Evolutionary conservation across 2,888 invertebrate species (phyloP).

Genomic region (Drosophila phalerata): DNA sequence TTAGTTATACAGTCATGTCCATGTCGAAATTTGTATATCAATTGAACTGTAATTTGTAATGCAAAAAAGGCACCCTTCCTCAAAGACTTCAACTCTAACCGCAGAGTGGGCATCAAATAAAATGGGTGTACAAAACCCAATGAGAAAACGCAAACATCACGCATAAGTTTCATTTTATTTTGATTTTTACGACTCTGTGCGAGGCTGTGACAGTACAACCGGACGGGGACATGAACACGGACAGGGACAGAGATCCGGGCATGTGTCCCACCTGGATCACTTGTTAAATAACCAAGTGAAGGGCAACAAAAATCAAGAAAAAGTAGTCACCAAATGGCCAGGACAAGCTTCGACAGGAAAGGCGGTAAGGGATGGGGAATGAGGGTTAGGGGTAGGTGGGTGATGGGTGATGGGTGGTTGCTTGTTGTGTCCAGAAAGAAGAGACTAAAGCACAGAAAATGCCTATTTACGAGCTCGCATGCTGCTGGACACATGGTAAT

Average conservation of each 20-base stretch:
- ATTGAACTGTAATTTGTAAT: conserved; percentile 49
- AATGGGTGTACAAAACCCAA: conserved; percentile 32
- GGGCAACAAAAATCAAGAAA: conserved; percentile 64
- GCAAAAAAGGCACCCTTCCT: conserved; percentile 28
- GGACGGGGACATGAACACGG: neutral
- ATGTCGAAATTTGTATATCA: conserved; percentile 8
- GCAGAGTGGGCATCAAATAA: conserved; percentile 31
- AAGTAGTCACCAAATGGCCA: conserved; percentile 57
- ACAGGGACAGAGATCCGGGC: conserved; percentile 6
- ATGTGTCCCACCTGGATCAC: conserved; percentile 83
- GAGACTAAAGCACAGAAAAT: conserved; percentile 79
- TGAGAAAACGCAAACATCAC: conserved; percentile 70
- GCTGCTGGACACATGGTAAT: conserved; percentile 84
- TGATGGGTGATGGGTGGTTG: conserved; percentile 8
- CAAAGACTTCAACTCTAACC: neutral
- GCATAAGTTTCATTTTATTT: conserved; percentile 84
- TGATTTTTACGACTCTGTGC: conserved; percentile 81
- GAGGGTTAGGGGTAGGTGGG: neutral
- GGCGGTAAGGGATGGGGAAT: conserved; percentile 6
- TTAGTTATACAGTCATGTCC: too few species aligned
- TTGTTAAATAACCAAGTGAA: conserved; percentile 72
- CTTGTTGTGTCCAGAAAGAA: conserved; percentile 46
- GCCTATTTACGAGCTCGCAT: conserved; percentile 83
- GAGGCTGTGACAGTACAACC: conserved; percentile 52
- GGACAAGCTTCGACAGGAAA: conserved; percentile 21